Base-by-base conservation (phyloP, 2,888 invertebrate genomes). In the Phymatocera aterrima region DNA sequence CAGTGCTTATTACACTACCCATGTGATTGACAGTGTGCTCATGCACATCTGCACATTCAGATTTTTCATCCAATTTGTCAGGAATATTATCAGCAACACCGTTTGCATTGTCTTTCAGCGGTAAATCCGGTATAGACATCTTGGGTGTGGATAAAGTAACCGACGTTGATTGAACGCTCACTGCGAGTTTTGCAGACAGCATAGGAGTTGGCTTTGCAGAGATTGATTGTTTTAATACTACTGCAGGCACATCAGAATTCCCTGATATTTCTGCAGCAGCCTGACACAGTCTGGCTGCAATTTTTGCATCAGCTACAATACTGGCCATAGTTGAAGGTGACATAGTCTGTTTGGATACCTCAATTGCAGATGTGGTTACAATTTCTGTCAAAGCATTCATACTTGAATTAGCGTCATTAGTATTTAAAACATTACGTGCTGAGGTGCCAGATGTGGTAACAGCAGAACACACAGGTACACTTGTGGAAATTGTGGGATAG, bases 271-370 rank as follows among this genome's bases (percentile, higher is more conserved):
- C 77, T 10, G 54, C 77, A 18, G 83, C 82, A 2, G 86, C 85
- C 51, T 88, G 86, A 43, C 84, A 87, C 6, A 89, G 82, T 79
- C 88, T 86, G 0, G 87, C 86, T 0, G 87, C 87, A 40, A 89
- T 87, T 82, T 90, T 90, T 0, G 87, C 86, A 72, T 89, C 90
- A 0, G 85, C 82, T 2, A 88, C 88, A 54, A 88, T 87, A 21
- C 84, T 87, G 0, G 86, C 86, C 85, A 88, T 85, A 0, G 79
- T 83, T 0, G 85, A 80, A 3, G 85, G 80, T 48, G 84, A 70
- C 46, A 78, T 80, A 24, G 78, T 77, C 79, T 83, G 83, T 78
- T 85, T 85, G 68, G 83, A 81, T 81, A 79, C 83, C 10, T 85
- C 85, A 3, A 81, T 78, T n/a, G 72, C 70, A 1, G 83, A 51